Percentiles rank a stretch among this genome's conserved stretches.
phyloP scores from a whole-genome alignment of 2,888 invertebrate species.

The Diaperis boleti region DNA sequence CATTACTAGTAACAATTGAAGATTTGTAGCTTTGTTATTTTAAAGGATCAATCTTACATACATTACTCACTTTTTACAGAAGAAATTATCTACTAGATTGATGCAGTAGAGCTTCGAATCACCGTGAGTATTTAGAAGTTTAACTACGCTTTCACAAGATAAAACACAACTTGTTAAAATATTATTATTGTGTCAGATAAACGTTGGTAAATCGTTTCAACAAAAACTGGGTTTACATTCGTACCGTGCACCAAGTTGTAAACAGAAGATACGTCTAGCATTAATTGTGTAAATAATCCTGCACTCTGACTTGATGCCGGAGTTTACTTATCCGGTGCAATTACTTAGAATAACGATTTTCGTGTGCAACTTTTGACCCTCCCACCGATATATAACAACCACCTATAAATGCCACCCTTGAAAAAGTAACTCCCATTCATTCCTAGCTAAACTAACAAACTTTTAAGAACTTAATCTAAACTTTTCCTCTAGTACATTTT shows the following conservation, averaged over 20 bases:
- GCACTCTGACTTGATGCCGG: background rate
- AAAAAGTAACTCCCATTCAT: constrained; percentile 19
- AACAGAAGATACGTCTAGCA: constrained; percentile 2
- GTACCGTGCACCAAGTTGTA: background rate
- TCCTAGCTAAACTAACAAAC: constrained; percentile 25
- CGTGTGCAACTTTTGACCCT: background rate
- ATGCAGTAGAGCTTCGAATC: too few species aligned
- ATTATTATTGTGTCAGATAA: background rate
- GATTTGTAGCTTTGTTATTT: too few species aligned
- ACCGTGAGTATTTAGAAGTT: too few species aligned
- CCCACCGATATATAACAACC: constrained; percentile 2
- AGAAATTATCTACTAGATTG: too few species aligned
- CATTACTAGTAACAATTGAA: too few species aligned
- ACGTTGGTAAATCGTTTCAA: background rate
- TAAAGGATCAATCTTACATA: too few species aligned
- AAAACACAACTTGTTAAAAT: too few species aligned
- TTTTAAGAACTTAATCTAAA: constrained; percentile 32
- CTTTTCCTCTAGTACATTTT: constrained; percentile 20
- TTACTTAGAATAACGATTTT: constrained; percentile 4
- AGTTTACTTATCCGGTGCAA: background rate
- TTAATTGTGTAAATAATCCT: background rate
- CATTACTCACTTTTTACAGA: too few species aligned
- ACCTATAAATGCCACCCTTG: constrained; percentile 4
- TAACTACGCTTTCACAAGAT: too few species aligned
- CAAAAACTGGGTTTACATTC: background rate